Evolutionary conservation across 2,888 invertebrate species (phyloP).

Genomic region (Ichneumoninae sp.): DNA sequence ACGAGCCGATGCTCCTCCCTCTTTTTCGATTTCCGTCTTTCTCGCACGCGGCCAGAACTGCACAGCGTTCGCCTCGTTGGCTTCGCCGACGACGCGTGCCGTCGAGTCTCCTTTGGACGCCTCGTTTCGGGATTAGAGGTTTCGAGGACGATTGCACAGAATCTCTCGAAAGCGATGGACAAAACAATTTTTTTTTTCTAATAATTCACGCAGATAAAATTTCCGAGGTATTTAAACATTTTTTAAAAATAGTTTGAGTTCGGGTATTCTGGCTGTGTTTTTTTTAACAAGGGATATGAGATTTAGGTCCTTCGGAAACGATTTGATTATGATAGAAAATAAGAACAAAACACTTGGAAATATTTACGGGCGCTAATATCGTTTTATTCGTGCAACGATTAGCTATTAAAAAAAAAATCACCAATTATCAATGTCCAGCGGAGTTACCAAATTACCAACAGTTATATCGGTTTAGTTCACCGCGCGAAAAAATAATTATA

Average conservation of each 20-base stretch:
- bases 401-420: not conserved
- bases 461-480: no score
- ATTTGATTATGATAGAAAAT: not conserved
- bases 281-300: no score
- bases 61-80: slow-evolving; percentile 55
- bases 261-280: no score
- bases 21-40: slow-evolving; percentile 50
- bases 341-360: not conserved
- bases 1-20: slow-evolving; percentile 64
- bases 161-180: slow-evolving; percentile 4
- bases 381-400: not conserved
- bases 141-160: slow-evolving; percentile 80
- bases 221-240: not conserved
- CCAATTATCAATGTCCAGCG: no score
- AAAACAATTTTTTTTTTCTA: slow-evolving; percentile 1
- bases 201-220: not conserved
- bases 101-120: slow-evolving; percentile 67
- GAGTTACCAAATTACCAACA: no score
- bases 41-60: slow-evolving; percentile 65
- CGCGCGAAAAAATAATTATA: no score
- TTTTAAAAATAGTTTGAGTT: not conserved
- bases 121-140: slow-evolving; percentile 82
- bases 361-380: not conserved
- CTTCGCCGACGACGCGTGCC: slow-evolving; percentile 78
- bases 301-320: no score